Evolutionary conservation across 2,113 vertebrate species (phyloP).

Genomic region (Pterocles gutturalis): DNA sequence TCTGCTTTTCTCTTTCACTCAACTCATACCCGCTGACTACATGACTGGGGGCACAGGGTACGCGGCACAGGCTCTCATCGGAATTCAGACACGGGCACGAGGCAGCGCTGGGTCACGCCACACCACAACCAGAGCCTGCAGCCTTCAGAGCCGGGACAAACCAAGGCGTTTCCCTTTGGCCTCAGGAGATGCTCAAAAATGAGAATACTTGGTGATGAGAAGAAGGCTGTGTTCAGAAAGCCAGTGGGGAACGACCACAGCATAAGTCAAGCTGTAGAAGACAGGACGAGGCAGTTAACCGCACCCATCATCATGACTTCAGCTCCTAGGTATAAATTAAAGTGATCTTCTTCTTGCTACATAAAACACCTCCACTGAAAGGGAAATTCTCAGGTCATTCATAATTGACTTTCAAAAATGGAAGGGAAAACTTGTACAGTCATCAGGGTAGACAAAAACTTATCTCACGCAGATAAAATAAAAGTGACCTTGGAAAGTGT

Average conservation of each 20-base stretch:
- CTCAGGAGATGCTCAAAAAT: background rate
- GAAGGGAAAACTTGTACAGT: background rate
- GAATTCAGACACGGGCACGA: fast-evolving
- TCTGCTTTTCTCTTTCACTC: background rate
- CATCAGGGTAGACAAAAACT: background rate
- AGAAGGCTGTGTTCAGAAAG: background rate
- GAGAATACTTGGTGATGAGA: background rate
- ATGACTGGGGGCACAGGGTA: background rate
- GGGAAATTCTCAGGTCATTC: background rate
- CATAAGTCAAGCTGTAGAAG: background rate
- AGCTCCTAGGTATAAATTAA: fast-evolving
- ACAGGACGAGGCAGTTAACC: background rate
- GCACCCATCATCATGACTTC: background rate
- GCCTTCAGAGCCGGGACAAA: background rate
- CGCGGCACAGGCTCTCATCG: background rate
- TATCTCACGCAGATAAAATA: background rate
- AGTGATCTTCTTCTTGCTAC: background rate
- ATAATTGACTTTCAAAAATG: fast-evolving
- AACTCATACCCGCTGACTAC: fast-evolving
- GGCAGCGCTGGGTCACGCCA: background rate
- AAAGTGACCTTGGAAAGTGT: background rate
- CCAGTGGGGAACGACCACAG: fast-evolving
- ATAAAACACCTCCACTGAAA: fast-evolving
- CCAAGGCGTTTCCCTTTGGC: background rate
- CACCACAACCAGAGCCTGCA: background rate